These are phyloP conservation scores for Caenorhabditis remanei DNA, from an alignment of 1,140 invertebrate species.

Conservation along the genomic window DNA sequence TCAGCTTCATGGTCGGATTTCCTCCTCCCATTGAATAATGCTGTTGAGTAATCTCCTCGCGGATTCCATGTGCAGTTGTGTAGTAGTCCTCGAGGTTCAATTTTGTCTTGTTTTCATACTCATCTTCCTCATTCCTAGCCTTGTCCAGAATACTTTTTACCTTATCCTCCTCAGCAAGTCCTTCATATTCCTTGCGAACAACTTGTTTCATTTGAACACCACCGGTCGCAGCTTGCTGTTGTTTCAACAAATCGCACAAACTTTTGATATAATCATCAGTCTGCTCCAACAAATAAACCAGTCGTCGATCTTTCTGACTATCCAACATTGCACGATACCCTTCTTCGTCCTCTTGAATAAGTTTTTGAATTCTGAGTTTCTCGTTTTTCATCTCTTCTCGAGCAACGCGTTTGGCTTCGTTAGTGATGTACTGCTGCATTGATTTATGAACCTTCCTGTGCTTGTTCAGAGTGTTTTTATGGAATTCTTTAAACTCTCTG, in stretches of 20 bases:
- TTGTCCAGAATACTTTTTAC: slow-evolving; percentile 71
- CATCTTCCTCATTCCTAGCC: slow-evolving; percentile 79
- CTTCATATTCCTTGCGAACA: slow-evolving; percentile 57
- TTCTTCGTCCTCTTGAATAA: slow-evolving; percentile 88
- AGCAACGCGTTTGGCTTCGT: slow-evolving; percentile 97
- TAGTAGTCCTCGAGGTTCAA: slow-evolving; percentile 79
- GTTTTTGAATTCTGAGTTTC: slow-evolving; percentile 95
- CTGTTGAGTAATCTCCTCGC: slow-evolving; percentile 80
- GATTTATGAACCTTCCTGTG: slow-evolving; percentile 92
- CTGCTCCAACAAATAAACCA: slow-evolving; percentile 96
- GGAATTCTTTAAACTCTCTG: slow-evolving; percentile 58
- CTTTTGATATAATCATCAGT: slow-evolving; percentile 98
- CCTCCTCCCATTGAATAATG: slow-evolving; percentile 79
- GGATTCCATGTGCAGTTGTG: slow-evolving; percentile 79
- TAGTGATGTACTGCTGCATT: slow-evolving; percentile 93
- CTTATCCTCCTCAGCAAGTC: slow-evolving; percentile 75
- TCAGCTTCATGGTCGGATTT: slow-evolving; percentile 76
- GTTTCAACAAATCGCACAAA: slow-evolving; percentile 80
- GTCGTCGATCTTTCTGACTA: slow-evolving; percentile 98
- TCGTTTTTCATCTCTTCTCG: slow-evolving; percentile 98
- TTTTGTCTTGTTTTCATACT: slow-evolving; percentile 80
- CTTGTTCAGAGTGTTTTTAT: slow-evolving; percentile 86
- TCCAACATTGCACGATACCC: slow-evolving; percentile 92
- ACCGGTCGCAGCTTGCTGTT: slow-evolving; percentile 68
- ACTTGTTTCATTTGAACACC: not conserved